These are phyloP conservation scores for Urocyon cinereoargenteus DNA, from an alignment of 2,797 vertebrate species.

Conservation along the genomic window DNA sequence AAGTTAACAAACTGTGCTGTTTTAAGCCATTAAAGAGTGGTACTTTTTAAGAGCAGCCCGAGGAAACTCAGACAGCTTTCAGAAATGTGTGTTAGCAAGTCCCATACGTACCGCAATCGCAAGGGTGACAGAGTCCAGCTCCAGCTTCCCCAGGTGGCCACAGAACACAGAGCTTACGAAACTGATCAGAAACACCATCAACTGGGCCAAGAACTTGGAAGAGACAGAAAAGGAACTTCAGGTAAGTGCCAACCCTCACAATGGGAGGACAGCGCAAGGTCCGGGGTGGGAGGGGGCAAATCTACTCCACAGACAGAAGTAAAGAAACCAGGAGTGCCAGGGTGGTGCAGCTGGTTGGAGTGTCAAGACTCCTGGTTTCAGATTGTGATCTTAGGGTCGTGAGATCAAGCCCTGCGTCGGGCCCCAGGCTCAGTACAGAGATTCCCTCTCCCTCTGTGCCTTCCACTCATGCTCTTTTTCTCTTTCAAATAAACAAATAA, in stretches of 20 bases:
- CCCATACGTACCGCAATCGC: conserved; percentile 90
- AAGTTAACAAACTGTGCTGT: neutral
- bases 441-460: neutral
- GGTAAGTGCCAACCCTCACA: fast-evolving
- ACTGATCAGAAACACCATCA: conserved; percentile 91
- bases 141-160: conserved; percentile 93
- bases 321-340: neutral
- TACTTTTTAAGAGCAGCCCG: neutral
- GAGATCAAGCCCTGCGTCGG: fast-evolving
- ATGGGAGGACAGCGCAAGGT: fast-evolving
- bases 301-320: neutral
- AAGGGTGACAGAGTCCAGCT: conserved; percentile 92
- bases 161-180: conserved; percentile 95
- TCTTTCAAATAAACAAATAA: neutral
- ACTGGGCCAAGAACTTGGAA: conserved; percentile 88
- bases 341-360: neutral
- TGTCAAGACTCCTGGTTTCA: neutral
- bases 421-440: neutral
- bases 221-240: neutral
- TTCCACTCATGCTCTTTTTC: too few relatives aligned
- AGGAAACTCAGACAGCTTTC: neutral
- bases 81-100: fast-evolving
- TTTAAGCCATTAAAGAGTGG: neutral
- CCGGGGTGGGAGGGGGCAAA: fast-evolving
- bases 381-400: neutral